Evolutionary conservation across 2,888 invertebrate species (phyloP).

Genomic region (Drosophila parthenogenetica): DNA sequence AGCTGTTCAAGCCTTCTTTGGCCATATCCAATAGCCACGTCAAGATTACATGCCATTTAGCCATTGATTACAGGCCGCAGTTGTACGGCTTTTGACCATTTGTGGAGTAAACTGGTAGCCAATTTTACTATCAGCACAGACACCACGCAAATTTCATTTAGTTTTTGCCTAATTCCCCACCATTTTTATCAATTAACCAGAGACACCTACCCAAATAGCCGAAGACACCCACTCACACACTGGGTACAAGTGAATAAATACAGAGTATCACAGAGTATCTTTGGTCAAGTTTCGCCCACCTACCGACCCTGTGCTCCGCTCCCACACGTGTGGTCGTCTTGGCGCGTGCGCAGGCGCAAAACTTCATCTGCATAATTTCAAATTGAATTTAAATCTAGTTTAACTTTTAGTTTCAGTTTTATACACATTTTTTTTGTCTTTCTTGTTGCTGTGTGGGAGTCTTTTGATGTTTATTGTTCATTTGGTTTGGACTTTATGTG

Average conservation of each 20-base stretch:
- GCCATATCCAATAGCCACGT: constrained; percentile 39
- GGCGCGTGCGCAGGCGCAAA: constrained; percentile 77
- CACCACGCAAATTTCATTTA: constrained; percentile 54
- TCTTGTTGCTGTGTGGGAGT: constrained; percentile 41
- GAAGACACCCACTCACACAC: constrained; percentile 23
- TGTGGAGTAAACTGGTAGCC: constrained; percentile 39
- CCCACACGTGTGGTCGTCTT: constrained; percentile 31
- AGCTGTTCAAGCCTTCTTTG: constrained; percentile 49
- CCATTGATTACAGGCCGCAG: constrained; percentile 37
- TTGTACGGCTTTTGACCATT: constrained; percentile 39
- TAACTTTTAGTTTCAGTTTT: neutral
- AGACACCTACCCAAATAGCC: constrained; percentile 36
- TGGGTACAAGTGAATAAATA: neutral
- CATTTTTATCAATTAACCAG: constrained; percentile 52
- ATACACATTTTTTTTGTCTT: neutral
- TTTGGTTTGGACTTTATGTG: constrained; percentile 32
- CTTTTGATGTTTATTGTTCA: constrained; percentile 36
- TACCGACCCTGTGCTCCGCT: constrained; percentile 23
- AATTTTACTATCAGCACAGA: constrained; percentile 33
- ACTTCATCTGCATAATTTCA: constrained; percentile 64
- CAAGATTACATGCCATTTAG: constrained; percentile 31
- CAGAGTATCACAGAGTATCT: neutral
- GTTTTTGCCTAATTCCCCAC: constrained; percentile 40
- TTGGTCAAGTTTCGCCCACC: constrained; percentile 35
- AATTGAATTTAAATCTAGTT: constrained; percentile 25